phyloP scores from a whole-genome alignment of 2,888 invertebrate species.

The Spisula subtruncata region DNA sequence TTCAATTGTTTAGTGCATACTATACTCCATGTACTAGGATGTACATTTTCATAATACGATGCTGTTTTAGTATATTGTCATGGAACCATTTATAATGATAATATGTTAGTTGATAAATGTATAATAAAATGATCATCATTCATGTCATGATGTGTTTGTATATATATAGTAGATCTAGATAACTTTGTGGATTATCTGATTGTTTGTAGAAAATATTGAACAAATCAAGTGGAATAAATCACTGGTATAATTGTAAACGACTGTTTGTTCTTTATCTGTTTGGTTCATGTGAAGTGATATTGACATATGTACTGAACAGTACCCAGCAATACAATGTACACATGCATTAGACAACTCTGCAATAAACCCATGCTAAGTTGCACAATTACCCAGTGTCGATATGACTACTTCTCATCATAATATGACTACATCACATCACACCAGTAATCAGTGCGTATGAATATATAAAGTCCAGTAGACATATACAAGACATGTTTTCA shows the following conservation, averaged over 20 bases:
- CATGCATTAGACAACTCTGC: too few relatives aligned
- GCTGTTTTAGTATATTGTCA: not conserved
- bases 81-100: not conserved
- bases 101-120: conserved; percentile 5
- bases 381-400: too few relatives aligned
- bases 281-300: too few relatives aligned
- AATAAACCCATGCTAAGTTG: too few relatives aligned
- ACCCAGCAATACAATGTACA: too few relatives aligned
- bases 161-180: conserved; percentile 48
- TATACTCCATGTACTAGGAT: not conserved
- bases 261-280: not conserved
- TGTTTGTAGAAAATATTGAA: conserved; percentile 55
- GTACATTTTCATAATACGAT: not conserved
- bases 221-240: conserved; percentile 54
- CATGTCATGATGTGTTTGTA: conserved; percentile 32
- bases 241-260: conserved; percentile 26
- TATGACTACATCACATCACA: too few relatives aligned
- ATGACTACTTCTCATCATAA: too few relatives aligned
- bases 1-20: too few relatives aligned
- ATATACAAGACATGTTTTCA: too few relatives aligned
- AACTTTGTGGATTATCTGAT: conserved; percentile 41
- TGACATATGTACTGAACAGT: too few relatives aligned
- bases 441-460: too few relatives aligned
- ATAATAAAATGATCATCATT: not conserved
- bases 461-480: too few relatives aligned